Percentiles rank a stretch among this genome's conserved stretches.
Evolutionary conservation across 2,888 invertebrate species (phyloP).

Genomic region (Beris chalybata): DNA sequence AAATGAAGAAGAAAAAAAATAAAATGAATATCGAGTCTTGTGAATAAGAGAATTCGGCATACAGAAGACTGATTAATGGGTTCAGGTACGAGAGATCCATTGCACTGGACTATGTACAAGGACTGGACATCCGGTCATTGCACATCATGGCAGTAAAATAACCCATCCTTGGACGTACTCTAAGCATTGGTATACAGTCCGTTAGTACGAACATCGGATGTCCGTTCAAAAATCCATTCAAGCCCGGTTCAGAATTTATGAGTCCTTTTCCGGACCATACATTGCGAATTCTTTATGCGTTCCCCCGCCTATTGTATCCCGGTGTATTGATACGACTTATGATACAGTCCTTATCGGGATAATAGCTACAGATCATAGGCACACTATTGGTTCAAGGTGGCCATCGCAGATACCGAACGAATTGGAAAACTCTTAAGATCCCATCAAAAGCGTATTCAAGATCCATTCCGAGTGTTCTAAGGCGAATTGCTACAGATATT

Average conservation of each 20-base stretch:
- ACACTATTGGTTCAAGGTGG: conserved; percentile 10
- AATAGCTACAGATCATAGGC: not conserved
- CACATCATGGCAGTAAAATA: conserved; percentile 18
- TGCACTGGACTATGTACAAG: conserved; percentile 11
- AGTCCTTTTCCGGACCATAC: conserved; percentile 12
- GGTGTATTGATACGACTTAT: conserved; percentile 24
- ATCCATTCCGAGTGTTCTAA: conserved; percentile 5
- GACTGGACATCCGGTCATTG: conserved; percentile 28
- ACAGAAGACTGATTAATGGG: conserved; percentile 27
- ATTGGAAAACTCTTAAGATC: conserved; percentile 20
- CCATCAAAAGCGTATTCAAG: conserved; percentile 24
- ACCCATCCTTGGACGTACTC: conserved; percentile 16
- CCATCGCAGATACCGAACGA: not conserved
- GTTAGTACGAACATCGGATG: conserved; percentile 20
- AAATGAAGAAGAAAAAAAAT: too few species aligned
- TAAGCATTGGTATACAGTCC: not conserved
- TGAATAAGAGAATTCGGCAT: not conserved
- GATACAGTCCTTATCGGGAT: conserved; percentile 22
- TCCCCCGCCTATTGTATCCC: not conserved
- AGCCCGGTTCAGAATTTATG: conserved; percentile 24
- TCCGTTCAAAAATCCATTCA: conserved; percentile 28
- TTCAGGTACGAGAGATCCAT: conserved; percentile 12
- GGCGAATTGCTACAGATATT: conserved; percentile 21
- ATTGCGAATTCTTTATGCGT: conserved; percentile 6
- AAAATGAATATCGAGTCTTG: too few species aligned